Evolutionary conservation across 2,888 invertebrate species (phyloP).

Genomic region (Eubasilissa splendida): DNA sequence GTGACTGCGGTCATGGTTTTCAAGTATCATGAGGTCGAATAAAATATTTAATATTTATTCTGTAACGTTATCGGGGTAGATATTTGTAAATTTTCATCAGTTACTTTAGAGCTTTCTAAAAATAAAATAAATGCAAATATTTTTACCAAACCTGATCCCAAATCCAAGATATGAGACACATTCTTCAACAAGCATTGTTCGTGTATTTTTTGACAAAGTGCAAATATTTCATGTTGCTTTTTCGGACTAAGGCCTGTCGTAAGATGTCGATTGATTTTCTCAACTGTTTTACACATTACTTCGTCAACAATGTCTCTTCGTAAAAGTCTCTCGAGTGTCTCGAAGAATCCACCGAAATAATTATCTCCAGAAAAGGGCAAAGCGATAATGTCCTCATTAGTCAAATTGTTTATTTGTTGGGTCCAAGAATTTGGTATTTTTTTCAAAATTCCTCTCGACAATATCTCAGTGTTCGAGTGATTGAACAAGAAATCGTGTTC

Average conservation of each 20-base stretch:
- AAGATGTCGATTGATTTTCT: background rate
- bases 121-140: background rate
- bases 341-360: conserved; percentile 4
- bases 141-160: conserved; percentile 82
- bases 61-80: too few relatives aligned
- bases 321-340: background rate
- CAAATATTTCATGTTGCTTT: conserved; percentile 81
- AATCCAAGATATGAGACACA: conserved; percentile 76
- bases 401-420: background rate
- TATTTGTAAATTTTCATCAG: too few relatives aligned
- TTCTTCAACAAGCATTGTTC: conserved; percentile 67
- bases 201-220: conserved; percentile 74
- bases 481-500: conserved; percentile 77
- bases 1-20: too few relatives aligned
- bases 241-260: conserved; percentile 71
- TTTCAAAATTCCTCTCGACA: conserved; percentile 72
- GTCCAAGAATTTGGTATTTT: conserved; percentile 24
- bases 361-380: background rate
- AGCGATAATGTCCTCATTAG: conserved; percentile 59
- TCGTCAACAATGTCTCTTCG: background rate
- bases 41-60: too few relatives aligned
- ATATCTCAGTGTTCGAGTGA: conserved; percentile 77
- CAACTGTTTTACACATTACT: background rate
- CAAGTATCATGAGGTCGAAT: too few relatives aligned
- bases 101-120: too few relatives aligned